These are phyloP conservation scores for Nesoenas mayeri DNA, from an alignment of 2,113 vertebrate species.

Conservation along the genomic window DNA sequence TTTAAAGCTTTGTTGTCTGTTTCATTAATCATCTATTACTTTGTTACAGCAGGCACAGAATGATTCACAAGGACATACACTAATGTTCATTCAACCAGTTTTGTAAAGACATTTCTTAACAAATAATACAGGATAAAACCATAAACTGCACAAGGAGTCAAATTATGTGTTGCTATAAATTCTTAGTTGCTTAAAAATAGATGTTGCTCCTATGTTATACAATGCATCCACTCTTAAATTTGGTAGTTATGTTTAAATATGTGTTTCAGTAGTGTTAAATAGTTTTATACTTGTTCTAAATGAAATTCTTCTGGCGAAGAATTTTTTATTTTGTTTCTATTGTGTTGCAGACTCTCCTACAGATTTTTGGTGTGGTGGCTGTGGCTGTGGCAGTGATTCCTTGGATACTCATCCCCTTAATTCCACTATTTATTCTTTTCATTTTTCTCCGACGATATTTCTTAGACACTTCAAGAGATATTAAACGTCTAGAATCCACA, in stretches of 20 bases:
- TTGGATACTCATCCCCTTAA: conserved; percentile 84
- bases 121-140: neutral
- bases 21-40: neutral
- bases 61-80: neutral
- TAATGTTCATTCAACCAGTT: neutral
- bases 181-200: conserved; percentile 9
- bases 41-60: neutral
- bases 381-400: conserved; percentile 87
- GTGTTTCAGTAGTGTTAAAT: conserved; percentile 15
- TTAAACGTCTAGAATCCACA: conserved; percentile 89
- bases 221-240: neutral
- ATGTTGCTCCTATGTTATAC: neutral
- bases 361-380: conserved; percentile 82
- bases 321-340: conserved; percentile 43
- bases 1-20: neutral
- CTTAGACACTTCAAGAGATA: conserved; percentile 86
- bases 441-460: conserved; percentile 87
- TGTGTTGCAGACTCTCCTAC: conserved; percentile 82
- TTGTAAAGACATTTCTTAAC: neutral
- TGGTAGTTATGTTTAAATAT: conserved; percentile 11
- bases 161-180: neutral
- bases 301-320: conserved; percentile 21
- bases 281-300: conserved; percentile 38
- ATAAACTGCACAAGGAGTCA: neutral
- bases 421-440: conserved; percentile 84